These are phyloP conservation scores for Gadopsis marmoratus DNA, from an alignment of 2,797 vertebrate species.

Conservation along the genomic window DNA sequence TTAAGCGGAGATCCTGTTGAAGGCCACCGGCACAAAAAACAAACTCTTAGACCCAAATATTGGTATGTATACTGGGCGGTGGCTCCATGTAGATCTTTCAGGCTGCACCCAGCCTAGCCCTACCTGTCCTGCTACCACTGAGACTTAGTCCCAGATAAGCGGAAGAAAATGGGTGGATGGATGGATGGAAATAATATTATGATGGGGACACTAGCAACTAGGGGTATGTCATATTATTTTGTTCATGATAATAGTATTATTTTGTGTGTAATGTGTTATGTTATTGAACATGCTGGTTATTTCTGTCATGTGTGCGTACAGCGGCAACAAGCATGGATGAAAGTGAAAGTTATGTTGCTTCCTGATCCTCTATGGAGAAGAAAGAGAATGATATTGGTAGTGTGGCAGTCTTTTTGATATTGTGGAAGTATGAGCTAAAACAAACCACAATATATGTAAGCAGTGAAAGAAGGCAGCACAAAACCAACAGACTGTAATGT, in stretches of 20 bases:
- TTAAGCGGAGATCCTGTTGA: conserved; percentile 30
- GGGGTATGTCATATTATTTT: not conserved
- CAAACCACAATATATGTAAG: not conserved
- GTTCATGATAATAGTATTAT: not conserved
- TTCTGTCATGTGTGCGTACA: not conserved
- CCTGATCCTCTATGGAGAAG: not conserved
- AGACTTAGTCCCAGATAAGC: no score
- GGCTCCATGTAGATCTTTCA: no score
- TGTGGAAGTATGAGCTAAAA: not conserved
- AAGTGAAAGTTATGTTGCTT: not conserved
- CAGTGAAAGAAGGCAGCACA: no score
- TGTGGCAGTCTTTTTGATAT: not conserved
- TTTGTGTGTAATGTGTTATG: not conserved
- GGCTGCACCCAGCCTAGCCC: no score
- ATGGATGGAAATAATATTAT: not conserved
- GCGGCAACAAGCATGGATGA: not conserved
- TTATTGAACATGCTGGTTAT: not conserved
- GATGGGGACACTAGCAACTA: not conserved
- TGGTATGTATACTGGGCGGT: not conserved
- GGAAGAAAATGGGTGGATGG: no score
- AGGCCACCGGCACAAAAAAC: conserved; percentile 32
- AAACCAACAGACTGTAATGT: not conserved
- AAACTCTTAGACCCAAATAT: conserved; percentile 15
- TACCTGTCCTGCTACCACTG: no score
- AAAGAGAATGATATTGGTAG: not conserved